Conservation (phyloP, 2,797 vertebrate species). For the Pseudomugil gertrudae region DNA sequence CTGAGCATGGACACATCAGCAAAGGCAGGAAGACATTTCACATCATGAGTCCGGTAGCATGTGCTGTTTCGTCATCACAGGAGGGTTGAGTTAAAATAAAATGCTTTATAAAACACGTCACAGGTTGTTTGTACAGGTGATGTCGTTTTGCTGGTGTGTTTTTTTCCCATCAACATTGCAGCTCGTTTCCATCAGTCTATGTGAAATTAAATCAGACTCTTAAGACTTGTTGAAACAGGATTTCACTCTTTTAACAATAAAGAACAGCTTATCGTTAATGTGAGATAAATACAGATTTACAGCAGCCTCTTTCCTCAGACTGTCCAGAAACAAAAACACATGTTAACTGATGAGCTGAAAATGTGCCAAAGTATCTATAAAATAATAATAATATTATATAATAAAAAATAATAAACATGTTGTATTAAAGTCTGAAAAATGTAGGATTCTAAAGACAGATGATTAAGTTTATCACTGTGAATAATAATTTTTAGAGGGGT, state of each 20-base stretch:
- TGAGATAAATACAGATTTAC: constrained; percentile 7
- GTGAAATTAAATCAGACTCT: neutral
- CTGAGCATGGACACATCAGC: constrained; percentile 38
- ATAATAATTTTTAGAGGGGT: too few relatives aligned
- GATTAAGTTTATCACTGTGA: too few relatives aligned
- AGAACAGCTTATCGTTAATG: neutral
- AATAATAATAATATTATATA: neutral
- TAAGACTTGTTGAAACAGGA: neutral
- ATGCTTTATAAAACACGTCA: neutral
- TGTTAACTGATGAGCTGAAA: neutral
- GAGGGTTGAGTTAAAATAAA: neutral
- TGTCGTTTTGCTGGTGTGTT: neutral
- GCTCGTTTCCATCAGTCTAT: neutral
- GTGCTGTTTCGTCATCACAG: neutral
- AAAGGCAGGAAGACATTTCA: constrained; percentile 8
- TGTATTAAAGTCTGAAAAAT: too few relatives aligned
- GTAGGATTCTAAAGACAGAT: neutral
- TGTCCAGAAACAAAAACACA: neutral
- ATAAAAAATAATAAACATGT: too few relatives aligned
- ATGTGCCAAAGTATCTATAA: neutral
- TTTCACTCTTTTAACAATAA: neutral
- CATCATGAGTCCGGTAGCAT: neutral
- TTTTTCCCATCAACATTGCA: neutral
- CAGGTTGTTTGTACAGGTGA: neutral
- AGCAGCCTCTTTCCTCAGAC: neutral